Percentiles rank a stretch among this genome's conserved stretches.
phyloP scores from a whole-genome alignment of 2,113 vertebrate species.

The Mustela lutreola region DNA sequence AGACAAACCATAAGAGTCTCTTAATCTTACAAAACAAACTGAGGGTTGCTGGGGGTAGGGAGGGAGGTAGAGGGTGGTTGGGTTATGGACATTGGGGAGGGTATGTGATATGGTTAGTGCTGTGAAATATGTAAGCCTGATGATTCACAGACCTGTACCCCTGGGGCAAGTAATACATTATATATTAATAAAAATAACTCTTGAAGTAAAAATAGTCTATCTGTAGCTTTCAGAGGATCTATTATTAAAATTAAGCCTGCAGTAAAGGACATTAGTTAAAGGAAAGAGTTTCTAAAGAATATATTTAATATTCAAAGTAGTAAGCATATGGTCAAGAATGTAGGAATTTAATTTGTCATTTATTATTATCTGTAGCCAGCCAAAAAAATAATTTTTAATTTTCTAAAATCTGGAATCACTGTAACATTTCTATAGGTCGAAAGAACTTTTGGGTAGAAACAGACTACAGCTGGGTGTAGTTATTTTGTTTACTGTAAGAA shows the following conservation, averaged over 20 bases:
- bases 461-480: neutral
- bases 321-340: conserved; percentile 23
- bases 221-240: conserved; percentile 51
- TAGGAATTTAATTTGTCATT: conserved; percentile 10
- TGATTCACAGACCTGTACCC: no score
- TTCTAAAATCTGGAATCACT: neutral
- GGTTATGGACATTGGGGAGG: no score
- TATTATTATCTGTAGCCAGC: neutral
- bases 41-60: no score
- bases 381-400: neutral
- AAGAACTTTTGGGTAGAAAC: neutral
- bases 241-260: conserved; percentile 76
- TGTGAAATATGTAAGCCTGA: no score
- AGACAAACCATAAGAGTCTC: no score
- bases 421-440: neutral
- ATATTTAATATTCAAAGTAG: conserved; percentile 39
- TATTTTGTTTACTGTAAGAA: neutral
- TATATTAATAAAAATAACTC: no score
- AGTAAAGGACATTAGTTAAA: conserved; percentile 73
- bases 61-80: no score
- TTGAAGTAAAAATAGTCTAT: conserved; percentile 34
- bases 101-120: no score
- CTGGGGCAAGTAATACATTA: no score
- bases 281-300: conserved; percentile 74
- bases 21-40: no score